Base-by-base conservation (phyloP, 1,140 invertebrate species). In the Paraescarpia echinospica region DNA sequence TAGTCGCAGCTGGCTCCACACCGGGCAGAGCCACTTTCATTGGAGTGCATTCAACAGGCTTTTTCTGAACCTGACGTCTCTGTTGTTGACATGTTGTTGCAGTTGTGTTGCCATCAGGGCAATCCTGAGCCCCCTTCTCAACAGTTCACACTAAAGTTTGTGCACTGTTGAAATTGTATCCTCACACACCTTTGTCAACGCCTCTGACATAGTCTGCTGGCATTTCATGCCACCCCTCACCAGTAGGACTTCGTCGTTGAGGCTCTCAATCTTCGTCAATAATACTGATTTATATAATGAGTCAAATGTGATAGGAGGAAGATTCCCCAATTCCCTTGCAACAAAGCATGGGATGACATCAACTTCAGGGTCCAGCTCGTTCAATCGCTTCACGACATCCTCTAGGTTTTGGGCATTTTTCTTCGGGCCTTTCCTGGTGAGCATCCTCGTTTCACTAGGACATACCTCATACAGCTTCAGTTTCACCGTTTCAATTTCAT, bases 181-280 rank as follows among this genome's bases (percentile, higher is more conserved):
- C 2, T 0, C 8, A 90, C 89, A 90, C 18, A 35, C 6, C 89
- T 5, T 90, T 90, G 1, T 90, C 34, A 90, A 90, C 14, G 89
- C n/a, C 27, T 33, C 89, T 31, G 89, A 31, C n/a, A 4, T 90
- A 2, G 89, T 90, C n/a, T 90, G 6, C 89, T 90, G 89, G 34
- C 89, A 90, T 35, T 22, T 90, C 89, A 90, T 34, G 27, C 31
- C 33, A 34, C 22, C 89, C 89, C 89, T 90, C 89, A 90, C 2
- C 89, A 90, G n/a, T 8, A 90, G 89, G 14, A 90, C 89, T 90
- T 90, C 89, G 33, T 90, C 6, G 6, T 90, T 90, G 2, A 90
- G 89, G 33, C 6, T n/a, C n/a, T 90, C 89, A 31, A 90, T 90
- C 33, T 90, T 90, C 89, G 33, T 34, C 33, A 90, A 6, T 1